Conservation (phyloP, 2,113 vertebrate species). For the Heliornis fulica region DNA sequence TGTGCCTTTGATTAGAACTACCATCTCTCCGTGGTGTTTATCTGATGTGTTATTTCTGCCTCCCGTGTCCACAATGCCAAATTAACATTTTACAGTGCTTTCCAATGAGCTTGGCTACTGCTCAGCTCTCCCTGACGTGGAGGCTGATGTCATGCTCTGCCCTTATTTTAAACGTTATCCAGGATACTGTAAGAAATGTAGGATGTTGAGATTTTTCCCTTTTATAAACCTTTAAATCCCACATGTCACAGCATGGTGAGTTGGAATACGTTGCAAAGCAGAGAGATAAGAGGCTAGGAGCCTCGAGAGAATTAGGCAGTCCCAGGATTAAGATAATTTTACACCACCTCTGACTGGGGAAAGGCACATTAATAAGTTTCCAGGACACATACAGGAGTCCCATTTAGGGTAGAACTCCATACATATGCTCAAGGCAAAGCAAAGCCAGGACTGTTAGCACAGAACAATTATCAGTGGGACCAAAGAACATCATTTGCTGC, state of each 20-base stretch:
- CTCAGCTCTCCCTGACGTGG: conserved; percentile 26
- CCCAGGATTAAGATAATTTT: not conserved
- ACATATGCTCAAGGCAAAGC: not conserved
- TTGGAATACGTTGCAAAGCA: not conserved
- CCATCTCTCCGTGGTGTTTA: conserved; percentile 58
- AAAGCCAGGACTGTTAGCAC: not conserved
- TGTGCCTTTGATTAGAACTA: conserved; percentile 62
- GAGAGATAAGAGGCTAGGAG: not conserved
- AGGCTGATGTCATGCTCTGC: conserved; percentile 46
- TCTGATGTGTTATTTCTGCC: conserved; percentile 65
- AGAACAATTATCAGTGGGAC: not conserved
- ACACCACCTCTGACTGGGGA: not conserved
- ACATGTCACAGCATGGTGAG: not conserved
- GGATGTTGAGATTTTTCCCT: not conserved
- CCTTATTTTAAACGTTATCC: conserved; percentile 25
- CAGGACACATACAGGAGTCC: not conserved
- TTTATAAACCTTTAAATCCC: not conserved
- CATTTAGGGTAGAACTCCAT: not conserved
- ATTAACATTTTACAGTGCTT: conserved; percentile 56
- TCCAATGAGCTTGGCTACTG: conserved; percentile 55
- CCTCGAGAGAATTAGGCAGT: not conserved
- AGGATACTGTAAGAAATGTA: not conserved
- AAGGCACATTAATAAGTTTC: not conserved
- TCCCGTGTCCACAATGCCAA: conserved; percentile 48
- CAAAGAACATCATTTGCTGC: not conserved